phyloP scores from a whole-genome alignment of 2,113 vertebrate species.

The Trinectes maculatus region DNA sequence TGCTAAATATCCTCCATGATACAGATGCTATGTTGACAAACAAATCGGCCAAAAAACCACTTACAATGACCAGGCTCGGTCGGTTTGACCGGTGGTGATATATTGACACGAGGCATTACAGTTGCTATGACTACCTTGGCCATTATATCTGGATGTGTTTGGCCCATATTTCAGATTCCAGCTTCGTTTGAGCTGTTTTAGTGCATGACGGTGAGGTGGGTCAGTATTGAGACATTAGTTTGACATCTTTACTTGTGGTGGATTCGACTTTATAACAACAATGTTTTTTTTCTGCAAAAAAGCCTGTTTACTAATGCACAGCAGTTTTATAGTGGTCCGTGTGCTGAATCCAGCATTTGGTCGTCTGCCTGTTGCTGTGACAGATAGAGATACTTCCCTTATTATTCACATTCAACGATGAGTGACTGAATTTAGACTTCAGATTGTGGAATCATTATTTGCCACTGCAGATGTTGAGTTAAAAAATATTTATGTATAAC shows the following conservation, averaged over 20 bases:
- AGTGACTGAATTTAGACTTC: too few species aligned
- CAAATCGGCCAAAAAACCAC: not conserved
- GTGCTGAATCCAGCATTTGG: not conserved
- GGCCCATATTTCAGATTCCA: slow-evolving; percentile 14
- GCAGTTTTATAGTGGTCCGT: not conserved
- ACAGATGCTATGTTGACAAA: not conserved
- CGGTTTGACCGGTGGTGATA: slow-evolving; percentile 32
- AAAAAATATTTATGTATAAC: too few species aligned
- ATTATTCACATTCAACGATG: too few species aligned
- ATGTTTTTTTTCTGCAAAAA: slow-evolving; percentile 1
- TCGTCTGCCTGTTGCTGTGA: too few species aligned
- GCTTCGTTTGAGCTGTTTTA: slow-evolving; percentile 20
- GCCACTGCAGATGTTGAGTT: too few species aligned
- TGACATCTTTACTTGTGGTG: slow-evolving; percentile 29
- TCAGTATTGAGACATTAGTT: slow-evolving; percentile 11
- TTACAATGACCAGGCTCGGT: not conserved
- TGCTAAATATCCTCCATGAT: not conserved
- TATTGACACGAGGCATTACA: slow-evolving; percentile 24
- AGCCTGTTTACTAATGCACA: not conserved
- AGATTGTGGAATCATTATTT: too few species aligned
- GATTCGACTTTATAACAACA: slow-evolving; percentile 13
- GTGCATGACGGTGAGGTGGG: not conserved
- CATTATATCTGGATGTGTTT: slow-evolving; percentile 22
- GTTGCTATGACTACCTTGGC: slow-evolving; percentile 8
- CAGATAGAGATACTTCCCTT: too few species aligned